These are phyloP conservation scores for Melanotaenia maccullochi DNA, from an alignment of 2,797 vertebrate species.

Conservation along the genomic window DNA sequence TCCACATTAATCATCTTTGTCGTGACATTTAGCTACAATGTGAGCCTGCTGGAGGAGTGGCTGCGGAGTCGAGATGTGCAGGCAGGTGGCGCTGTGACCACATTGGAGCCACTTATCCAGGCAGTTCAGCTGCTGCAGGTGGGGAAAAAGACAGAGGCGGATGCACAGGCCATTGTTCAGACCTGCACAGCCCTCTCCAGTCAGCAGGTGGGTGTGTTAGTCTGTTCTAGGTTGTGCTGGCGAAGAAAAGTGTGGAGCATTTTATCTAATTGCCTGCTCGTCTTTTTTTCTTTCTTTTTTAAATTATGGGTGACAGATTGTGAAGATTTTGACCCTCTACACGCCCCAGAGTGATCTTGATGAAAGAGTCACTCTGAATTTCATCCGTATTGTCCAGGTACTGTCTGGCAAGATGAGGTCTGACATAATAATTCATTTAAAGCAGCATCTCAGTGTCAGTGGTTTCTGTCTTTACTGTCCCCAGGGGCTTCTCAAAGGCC, in stretches of 20 bases:
- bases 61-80: constrained; percentile 78
- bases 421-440: neutral
- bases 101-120: constrained; percentile 86
- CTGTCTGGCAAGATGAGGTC: neutral
- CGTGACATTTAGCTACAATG: constrained; percentile 75
- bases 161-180: constrained; percentile 79
- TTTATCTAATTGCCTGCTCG: neutral
- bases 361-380: constrained; percentile 83
- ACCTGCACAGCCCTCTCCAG: constrained; percentile 83
- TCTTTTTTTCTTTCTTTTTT: constrained; percentile 8
- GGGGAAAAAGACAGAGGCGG: constrained; percentile 81
- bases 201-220: constrained; percentile 79
- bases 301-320: constrained; percentile 73
- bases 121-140: constrained; percentile 86
- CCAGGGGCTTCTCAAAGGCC: constrained; percentile 78
- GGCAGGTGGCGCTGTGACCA: constrained; percentile 73
- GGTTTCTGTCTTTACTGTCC: constrained; percentile 8
- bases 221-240: neutral
- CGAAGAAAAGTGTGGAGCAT: neutral
- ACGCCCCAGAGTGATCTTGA: constrained; percentile 83
- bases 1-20: neutral
- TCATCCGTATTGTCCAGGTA: constrained; percentile 86
- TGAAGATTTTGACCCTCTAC: constrained; percentile 86
- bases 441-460: neutral
- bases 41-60: constrained; percentile 87